Evolutionary conservation across 2,113 vertebrate genomes (phyloP), one percentile per base, ranked within the genome.

Genomic region (Pagrus major): DNA sequence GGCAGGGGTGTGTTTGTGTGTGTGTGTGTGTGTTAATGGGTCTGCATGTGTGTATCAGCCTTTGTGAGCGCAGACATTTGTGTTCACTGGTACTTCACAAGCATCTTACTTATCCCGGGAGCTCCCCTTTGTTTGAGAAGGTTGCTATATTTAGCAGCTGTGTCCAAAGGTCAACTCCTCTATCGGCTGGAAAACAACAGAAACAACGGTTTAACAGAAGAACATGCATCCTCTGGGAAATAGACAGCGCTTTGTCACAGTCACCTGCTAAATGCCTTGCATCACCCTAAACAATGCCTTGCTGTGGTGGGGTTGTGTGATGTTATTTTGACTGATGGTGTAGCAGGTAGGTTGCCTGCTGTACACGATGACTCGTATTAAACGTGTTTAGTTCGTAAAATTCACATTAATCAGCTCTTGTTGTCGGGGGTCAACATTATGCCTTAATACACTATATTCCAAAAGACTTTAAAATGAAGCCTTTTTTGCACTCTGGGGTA

Each of bases 161-260:
- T 89, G 89, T 88, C 82, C 46, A 93, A 94, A 94, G 94, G 93
- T 94, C 92, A 92, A 31, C 77, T 83, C 78, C 86, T 85, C 80
- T 27, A 64, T 73, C 35, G 54, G 77, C 82, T 69, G 55, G 74
- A 85, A 51, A 86, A 89, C 88, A 75, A 88, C 89, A 52, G 64
- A 76, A 88, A 84, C 70, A 47, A 73, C 7, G 39, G 70, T 86
- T 87, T 68, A 84, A 86, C 70, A 72, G 81, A 65, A 70, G 58
- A 80, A 71, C 49, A 83, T 6, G 39, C 65, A 18, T 84, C 80
- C 81, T 58, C 68, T 33, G 76, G 87, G 83, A 83, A 82, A 76
- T 47, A 60, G 61, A 87, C 79, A 10, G 21, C 21, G 2, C 70
- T 64, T 66, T 83, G 85, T 82, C 71, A 66, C 42, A 70, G 73